phyloP scores from a whole-genome alignment of 92 coral and sea anemone genomes.

The Palythoa heliodiscus region DNA sequence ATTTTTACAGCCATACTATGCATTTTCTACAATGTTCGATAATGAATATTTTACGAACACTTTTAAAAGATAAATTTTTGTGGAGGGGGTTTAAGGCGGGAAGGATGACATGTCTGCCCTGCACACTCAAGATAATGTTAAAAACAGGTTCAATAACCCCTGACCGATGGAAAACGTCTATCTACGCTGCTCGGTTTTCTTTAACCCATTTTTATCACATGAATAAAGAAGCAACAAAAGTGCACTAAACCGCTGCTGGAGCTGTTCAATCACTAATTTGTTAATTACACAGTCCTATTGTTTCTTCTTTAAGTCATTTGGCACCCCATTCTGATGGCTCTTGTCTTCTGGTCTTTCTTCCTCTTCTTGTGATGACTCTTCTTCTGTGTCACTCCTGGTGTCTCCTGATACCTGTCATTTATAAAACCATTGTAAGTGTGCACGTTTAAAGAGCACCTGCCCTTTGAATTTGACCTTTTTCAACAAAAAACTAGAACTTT shows the following conservation, averaged over 20 bases:
- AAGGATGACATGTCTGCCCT: neutral
- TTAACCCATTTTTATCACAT: neutral
- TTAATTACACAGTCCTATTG: conserved; percentile 38
- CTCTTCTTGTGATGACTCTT: conserved; percentile 73
- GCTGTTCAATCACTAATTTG: neutral
- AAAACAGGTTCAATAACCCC: neutral
- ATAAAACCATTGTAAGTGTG: neutral
- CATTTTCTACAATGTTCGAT: neutral
- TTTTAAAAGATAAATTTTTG: neutral
- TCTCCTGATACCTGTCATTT: conserved; percentile 28
- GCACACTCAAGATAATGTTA: neutral
- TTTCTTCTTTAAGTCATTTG: conserved; percentile 76
- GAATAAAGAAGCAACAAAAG: neutral
- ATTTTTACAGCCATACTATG: neutral
- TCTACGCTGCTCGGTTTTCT: neutral
- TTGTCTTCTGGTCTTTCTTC: conserved; percentile 65
- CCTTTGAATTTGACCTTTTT: too few species aligned
- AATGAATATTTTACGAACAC: neutral
- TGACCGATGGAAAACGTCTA: neutral
- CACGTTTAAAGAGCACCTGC: neutral
- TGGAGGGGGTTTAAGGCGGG: neutral
- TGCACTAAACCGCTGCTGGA: neutral
- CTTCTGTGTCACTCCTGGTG: conserved; percentile 53
- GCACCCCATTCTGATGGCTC: conserved; percentile 55
- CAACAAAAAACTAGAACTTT: too few species aligned